Percentiles rank a stretch among this genome's conserved stretches.
These are phyloP conservation scores for Pyrgilauda ruficollis DNA, from an alignment of 2,113 vertebrate species.

Conservation along the genomic window DNA sequence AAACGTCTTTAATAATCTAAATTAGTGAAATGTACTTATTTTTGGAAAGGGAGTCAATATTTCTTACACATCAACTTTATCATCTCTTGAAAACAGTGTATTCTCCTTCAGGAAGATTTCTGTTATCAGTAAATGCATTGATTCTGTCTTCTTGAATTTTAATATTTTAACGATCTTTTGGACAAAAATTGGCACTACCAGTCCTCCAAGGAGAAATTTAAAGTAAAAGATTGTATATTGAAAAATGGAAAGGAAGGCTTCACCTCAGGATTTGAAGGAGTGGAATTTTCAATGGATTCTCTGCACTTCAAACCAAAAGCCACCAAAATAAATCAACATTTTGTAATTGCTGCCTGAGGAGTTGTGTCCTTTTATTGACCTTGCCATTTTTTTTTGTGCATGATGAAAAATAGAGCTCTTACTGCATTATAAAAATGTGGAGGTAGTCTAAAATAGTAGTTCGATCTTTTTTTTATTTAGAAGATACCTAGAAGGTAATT, in stretches of 20 bases:
- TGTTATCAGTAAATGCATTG: background rate
- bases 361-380: background rate
- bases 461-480: background rate
- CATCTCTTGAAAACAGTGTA: background rate
- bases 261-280: background rate
- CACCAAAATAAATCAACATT: background rate
- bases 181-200: background rate
- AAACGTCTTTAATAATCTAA: background rate
- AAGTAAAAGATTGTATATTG: background rate
- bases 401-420: background rate
- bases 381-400: background rate
- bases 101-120: background rate
- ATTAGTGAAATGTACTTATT: background rate
- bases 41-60: background rate
- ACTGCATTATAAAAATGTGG: background rate
- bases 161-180: background rate
- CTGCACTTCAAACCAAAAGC: background rate
- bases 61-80: background rate
- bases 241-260: background rate
- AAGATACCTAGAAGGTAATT: background rate
- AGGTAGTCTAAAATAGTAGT: background rate
- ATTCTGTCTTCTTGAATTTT: background rate
- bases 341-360: background rate
- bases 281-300: background rate
- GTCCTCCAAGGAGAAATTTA: background rate